A percentile compares a stretch with the other conserved stretches of the same genome.
These are phyloP conservation scores for Leptopilina myrica DNA, from an alignment of 2,888 invertebrate species.

Conservation along the genomic window DNA sequence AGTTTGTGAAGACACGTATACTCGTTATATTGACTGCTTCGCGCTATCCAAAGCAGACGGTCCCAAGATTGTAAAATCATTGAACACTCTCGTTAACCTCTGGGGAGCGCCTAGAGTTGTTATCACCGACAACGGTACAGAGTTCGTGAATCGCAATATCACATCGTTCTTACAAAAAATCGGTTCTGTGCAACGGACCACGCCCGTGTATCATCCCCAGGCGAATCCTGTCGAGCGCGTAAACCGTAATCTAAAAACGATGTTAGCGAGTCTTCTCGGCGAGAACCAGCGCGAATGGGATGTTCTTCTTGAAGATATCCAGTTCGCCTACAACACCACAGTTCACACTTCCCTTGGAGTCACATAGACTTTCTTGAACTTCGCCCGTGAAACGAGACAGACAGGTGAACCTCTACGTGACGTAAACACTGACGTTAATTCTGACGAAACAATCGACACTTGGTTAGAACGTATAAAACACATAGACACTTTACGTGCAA, in stretches of 20 bases:
- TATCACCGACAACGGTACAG: not conserved
- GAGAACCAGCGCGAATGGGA: not conserved
- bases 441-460: not conserved
- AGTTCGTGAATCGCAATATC: too few relatives aligned
- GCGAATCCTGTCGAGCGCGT: not conserved
- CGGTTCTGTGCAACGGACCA: not conserved
- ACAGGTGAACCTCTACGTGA: not conserved
- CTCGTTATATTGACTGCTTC: too few relatives aligned
- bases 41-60: too few relatives aligned
- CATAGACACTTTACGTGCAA: not conserved
- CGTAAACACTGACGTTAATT: not conserved
- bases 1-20: too few relatives aligned
- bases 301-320: not conserved
- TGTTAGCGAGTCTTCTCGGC: not conserved
- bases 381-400: not conserved
- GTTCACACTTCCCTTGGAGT: not conserved
- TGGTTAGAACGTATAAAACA: not conserved
- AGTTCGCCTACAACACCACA: constrained; percentile 13
- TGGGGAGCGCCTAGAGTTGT: too few relatives aligned
- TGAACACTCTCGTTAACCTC: too few relatives aligned
- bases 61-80: too few relatives aligned
- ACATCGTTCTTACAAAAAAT: not conserved
- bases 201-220: not conserved
- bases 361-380: not conserved
- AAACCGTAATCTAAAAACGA: not conserved